These are phyloP conservation scores for Tetraodon nigroviridis DNA, from an alignment of 2,113 vertebrate species.

Conservation along the genomic window DNA sequence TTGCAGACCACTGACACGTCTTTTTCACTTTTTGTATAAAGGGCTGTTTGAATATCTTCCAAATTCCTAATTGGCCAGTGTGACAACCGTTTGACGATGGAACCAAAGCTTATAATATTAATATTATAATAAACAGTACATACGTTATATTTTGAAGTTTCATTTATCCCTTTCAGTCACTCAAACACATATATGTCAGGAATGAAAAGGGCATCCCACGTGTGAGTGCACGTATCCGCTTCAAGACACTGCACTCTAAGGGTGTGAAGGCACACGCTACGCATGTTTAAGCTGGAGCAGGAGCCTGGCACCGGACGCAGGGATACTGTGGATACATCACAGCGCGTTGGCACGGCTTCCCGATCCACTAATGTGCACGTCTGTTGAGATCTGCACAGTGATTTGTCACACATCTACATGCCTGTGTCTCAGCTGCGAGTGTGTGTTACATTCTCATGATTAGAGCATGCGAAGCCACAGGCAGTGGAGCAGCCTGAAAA, in stretches of 20 bases:
- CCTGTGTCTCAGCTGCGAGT: conserved; percentile 4
- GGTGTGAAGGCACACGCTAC: conserved; percentile 11
- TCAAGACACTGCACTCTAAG: background rate
- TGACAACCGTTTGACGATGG: background rate
- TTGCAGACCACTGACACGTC: background rate
- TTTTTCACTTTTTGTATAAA: background rate
- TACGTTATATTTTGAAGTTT: too few relatives aligned
- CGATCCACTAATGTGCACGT: conserved; percentile 2
- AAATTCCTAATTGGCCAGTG: background rate
- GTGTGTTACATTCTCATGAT: conserved; percentile 29
- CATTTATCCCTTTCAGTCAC: too few relatives aligned
- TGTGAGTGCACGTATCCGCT: too few relatives aligned
- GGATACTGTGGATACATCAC: conserved; percentile 4
- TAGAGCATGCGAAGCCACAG: conserved; percentile 34
- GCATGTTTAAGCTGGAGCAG: conserved; percentile 16
- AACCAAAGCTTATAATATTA: background rate
- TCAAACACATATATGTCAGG: too few relatives aligned
- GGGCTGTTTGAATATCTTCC: background rate
- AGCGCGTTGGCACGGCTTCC: conserved; percentile 4
- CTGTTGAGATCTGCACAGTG: conserved; percentile 13
- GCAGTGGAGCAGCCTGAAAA: conserved; percentile 44
- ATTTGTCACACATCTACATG: conserved; percentile 14
- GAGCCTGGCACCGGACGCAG: conserved; percentile 11
- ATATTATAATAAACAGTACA: too few relatives aligned
- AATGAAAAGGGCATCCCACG: too few relatives aligned